Percentiles rank a stretch among this genome's conserved stretches.
Conservation (phyloP, 1,140 invertebrate species). For the Aphis gossypii region DNA sequence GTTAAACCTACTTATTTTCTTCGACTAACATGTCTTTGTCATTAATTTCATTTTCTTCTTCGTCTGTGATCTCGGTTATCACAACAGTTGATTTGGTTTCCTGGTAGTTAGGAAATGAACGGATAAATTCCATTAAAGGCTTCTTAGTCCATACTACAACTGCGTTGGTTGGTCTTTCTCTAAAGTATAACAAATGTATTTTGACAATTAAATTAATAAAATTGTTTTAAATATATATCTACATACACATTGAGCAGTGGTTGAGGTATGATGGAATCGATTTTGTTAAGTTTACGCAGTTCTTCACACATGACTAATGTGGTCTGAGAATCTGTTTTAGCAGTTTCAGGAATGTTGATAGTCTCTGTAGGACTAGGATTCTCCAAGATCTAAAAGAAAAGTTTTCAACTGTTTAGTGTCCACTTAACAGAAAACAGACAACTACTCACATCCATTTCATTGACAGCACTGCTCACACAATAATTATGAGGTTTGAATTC, state of each 20-base stretch:
- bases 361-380: neutral
- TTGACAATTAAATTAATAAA: neutral
- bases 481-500: slow-evolving; percentile 22
- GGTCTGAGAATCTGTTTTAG: slow-evolving; percentile 33
- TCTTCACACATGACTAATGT: slow-evolving; percentile 55
- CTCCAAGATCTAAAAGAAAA: neutral
- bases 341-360: neutral
- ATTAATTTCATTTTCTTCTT: neutral
- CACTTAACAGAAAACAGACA: neutral
- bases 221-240: neutral
- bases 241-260: slow-evolving; percentile 33
- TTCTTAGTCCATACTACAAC: slow-evolving; percentile 36
- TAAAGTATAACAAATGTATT: neutral
- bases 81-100: slow-evolving; percentile 30
- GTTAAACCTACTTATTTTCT: slow-evolving; percentile 42
- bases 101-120: neutral
- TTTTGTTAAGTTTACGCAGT: slow-evolving; percentile 45
- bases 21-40: neutral
- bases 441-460: slow-evolving; percentile 34
- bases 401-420: neutral
- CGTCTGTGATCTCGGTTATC: slow-evolving; percentile 42
- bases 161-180: slow-evolving; percentile 41
- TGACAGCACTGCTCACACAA: neutral
- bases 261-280: slow-evolving; percentile 42
- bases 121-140: slow-evolving; percentile 4